Percentiles rank a stretch among this genome's conserved stretches.
These are phyloP conservation scores for Toxotes jaculatrix DNA, from an alignment of 2,113 vertebrate genomes.

Conservation along the genomic window DNA sequence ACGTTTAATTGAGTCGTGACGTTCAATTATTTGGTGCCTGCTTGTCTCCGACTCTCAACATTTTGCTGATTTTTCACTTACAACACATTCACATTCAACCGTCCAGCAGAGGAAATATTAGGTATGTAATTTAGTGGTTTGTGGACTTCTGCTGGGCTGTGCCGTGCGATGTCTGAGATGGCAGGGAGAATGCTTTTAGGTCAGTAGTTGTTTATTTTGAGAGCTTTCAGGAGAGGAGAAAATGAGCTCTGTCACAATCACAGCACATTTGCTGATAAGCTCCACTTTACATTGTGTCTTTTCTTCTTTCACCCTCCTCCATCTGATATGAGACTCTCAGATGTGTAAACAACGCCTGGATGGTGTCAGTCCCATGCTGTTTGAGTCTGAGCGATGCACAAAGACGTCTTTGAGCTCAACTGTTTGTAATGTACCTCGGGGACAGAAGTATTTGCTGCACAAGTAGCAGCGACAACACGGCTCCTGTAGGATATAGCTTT, in stretches of 20 bases:
- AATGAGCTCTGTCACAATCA: slow-evolving; percentile 44
- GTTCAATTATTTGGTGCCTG: slow-evolving; percentile 86
- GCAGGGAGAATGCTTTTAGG: slow-evolving; percentile 68
- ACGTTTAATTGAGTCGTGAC: slow-evolving; percentile 80
- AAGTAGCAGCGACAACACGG: slow-evolving; percentile 63
- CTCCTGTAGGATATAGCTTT: slow-evolving; percentile 75
- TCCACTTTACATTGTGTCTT: slow-evolving; percentile 47
- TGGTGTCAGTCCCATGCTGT: slow-evolving; percentile 53
- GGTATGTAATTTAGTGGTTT: slow-evolving; percentile 85
- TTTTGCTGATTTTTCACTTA: slow-evolving; percentile 76
- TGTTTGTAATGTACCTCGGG: slow-evolving; percentile 38
- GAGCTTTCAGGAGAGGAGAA: slow-evolving; percentile 60
- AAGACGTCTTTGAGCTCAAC: slow-evolving; percentile 64
- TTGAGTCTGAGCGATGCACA: slow-evolving; percentile 46
- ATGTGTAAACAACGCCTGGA: slow-evolving; percentile 63
- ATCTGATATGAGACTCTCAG: slow-evolving; percentile 57
- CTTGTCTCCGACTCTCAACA: slow-evolving; percentile 76
- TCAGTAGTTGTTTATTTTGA: slow-evolving; percentile 79
- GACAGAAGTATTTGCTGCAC: slow-evolving; percentile 42
- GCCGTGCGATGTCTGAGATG: slow-evolving; percentile 74
- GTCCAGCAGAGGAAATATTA: slow-evolving; percentile 78
- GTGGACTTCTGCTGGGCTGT: slow-evolving; percentile 71
- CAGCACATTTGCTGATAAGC: slow-evolving; percentile 58
- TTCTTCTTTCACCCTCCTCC: slow-evolving; percentile 26
- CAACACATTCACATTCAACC: slow-evolving; percentile 64